Base-by-base conservation (phyloP, 2,888 invertebrate genomes). In the Scaptomyza reducta region DNA sequence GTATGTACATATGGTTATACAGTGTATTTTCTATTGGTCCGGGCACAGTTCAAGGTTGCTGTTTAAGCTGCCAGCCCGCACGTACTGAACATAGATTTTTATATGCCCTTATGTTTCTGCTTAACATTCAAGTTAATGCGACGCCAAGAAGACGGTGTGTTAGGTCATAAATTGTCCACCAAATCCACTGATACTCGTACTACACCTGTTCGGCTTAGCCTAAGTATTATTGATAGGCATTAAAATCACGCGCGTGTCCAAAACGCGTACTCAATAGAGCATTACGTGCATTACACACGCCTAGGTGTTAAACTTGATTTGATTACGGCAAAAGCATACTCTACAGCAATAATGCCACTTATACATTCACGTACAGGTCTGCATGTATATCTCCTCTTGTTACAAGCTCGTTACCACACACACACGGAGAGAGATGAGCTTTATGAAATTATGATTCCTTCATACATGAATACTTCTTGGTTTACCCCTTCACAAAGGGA, bases 161-260 rank as follows among this genome's bases (percentile, higher is more conserved):
- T 9, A 25, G 59, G 59, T 55, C 63, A 62, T 81, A 81, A 87
- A 84, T 85, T 67, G 42, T 51, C 14, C 45, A 25, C 40, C 31
- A 75, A 83, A 85, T 82, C 82, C 86, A 82, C 22, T 59, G 74
- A 82, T 85, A 85, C 70, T 60, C 70, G 82, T 70, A 87, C 87
- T 70, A 87, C 82, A 87, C 81, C 81, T 84, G 81, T 59, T 58
- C 63, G 14, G 27, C 29, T 47, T 40, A 4, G 40, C 40, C 61
- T 68, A 84, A 84, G 87, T 81, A 75, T 82, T 87, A 82, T 82
- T 81, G 82, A 87, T 85, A 82, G 60, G 66, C 82, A 82, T 82
- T 85, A 82, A 78, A 85, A 70, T 78, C 79, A 71, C 56, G 65
- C 58, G 85, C 87, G 79, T 87, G 79, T 76, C 70, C 85, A 87